These are phyloP conservation scores for Tenthredo livida DNA, from an alignment of 2,888 invertebrate species.

Conservation along the genomic window DNA sequence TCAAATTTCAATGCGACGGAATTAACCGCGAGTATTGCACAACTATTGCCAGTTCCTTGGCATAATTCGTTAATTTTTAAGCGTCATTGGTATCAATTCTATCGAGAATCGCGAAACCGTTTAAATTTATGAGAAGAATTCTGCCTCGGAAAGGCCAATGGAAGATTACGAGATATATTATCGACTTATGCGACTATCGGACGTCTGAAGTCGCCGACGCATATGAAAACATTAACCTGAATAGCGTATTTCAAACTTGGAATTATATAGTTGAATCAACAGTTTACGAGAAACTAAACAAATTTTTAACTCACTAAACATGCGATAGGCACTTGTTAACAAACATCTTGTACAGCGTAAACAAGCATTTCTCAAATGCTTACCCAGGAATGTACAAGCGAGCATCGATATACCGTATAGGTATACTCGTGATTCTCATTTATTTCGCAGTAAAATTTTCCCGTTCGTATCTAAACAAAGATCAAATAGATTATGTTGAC, in stretches of 20 bases:
- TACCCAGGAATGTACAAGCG: not conserved
- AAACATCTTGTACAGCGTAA: not conserved
- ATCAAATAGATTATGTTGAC: constrained; percentile 33
- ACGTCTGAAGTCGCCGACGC: not conserved
- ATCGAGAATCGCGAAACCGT: constrained; percentile 43
- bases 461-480: not conserved
- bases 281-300: constrained; percentile 8
- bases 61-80: constrained; percentile 38
- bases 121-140: constrained; percentile 44
- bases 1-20: constrained; percentile 30
- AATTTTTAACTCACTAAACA: constrained; percentile 5
- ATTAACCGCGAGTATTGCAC: constrained; percentile 23
- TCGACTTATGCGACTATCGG: constrained; percentile 16
- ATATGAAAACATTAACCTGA: constrained; percentile 32
- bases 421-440: not conserved
- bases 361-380: not conserved
- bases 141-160: constrained; percentile 45
- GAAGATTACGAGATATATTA: constrained; percentile 42
- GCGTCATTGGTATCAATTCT: constrained; percentile 27
- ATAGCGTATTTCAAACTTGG: not conserved
- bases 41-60: constrained; percentile 21
- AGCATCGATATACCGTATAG: not conserved
- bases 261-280: not conserved
- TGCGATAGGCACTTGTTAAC: not conserved
- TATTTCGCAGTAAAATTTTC: constrained; percentile 10